phyloP scores from a whole-genome alignment of 2,113 vertebrate species.

The Nerophis ophidion region DNA sequence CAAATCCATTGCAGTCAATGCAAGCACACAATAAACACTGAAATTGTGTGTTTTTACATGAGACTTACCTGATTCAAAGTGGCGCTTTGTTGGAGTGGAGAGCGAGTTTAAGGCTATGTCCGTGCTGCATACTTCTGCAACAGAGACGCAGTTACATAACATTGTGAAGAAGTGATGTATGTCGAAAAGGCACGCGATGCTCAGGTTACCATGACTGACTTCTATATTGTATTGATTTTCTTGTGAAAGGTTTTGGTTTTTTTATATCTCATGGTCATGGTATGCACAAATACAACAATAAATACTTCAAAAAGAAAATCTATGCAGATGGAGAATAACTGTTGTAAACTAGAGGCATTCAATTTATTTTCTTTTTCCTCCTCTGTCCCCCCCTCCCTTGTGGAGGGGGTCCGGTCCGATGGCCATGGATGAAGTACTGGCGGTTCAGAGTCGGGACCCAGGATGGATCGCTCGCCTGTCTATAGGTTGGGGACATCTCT shows the following conservation, averaged over 20 bases:
- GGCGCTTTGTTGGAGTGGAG: conserved; percentile 60
- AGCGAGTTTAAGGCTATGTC: conserved; percentile 47
- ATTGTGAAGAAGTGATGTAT: background rate
- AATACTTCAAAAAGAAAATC: conserved; percentile 17
- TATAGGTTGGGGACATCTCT: too few species aligned
- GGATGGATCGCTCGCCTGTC: too few species aligned
- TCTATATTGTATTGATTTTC: conserved; percentile 3
- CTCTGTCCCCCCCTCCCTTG: too few species aligned
- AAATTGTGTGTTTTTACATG: conserved; percentile 11
- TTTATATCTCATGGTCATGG: too few species aligned
- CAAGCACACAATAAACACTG: conserved; percentile 1
- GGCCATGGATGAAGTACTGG: too few species aligned
- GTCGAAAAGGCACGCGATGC: conserved; percentile 2
- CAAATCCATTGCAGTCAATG: conserved; percentile 7
- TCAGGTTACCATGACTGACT: conserved; percentile 1
- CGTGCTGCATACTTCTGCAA: conserved; percentile 52
- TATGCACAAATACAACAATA: background rate
- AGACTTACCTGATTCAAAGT: conserved; percentile 59
- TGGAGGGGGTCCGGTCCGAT: too few species aligned
- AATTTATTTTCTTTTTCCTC: too few species aligned
- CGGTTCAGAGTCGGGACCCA: too few species aligned
- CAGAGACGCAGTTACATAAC: conserved; percentile 4
- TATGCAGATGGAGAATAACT: background rate
- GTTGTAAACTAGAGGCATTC: too few species aligned
- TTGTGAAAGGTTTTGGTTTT: background rate